A percentile compares a stretch with the other conserved stretches of the same genome.
Conservation (phyloP, 2,888 invertebrate species). For the Drymonia ruficornis region DNA sequence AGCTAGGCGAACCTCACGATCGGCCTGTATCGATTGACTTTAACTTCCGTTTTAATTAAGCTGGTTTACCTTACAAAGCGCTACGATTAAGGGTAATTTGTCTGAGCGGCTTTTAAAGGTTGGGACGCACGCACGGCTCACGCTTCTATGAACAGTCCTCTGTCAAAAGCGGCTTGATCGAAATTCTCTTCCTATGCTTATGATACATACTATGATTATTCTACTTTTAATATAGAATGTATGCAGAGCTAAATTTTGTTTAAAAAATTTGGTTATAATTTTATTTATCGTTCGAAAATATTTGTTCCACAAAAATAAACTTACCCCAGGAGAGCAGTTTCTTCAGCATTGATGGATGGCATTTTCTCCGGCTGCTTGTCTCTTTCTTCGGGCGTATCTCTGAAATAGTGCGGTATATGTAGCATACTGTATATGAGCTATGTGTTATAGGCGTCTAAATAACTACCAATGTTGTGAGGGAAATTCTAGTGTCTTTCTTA, state of each 20-base stretch:
- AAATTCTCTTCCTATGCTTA: too few species aligned
- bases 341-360: conserved; percentile 91
- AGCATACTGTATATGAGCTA: conserved; percentile 57
- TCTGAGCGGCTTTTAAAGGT: background rate
- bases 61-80: background rate
- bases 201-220: too few species aligned
- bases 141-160: too few species aligned
- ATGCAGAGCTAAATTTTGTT: too few species aligned
- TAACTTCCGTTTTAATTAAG: background rate
- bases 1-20: background rate
- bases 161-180: too few species aligned
- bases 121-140: too few species aligned
- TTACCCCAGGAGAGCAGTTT: conserved; percentile 95
- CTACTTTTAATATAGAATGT: too few species aligned
- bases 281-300: too few species aligned
- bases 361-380: conserved; percentile 79
- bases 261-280: too few species aligned
- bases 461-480: too few species aligned
- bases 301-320: conserved; percentile 49
- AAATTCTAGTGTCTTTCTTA: too few species aligned
- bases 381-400: conserved; percentile 39
- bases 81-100: background rate
- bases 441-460: conserved; percentile 3
- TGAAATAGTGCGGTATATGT: conserved; percentile 65
- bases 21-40: background rate